Evolutionary conservation across 2,797 vertebrate genomes (phyloP).

Genomic region (Falco biarmicus): DNA sequence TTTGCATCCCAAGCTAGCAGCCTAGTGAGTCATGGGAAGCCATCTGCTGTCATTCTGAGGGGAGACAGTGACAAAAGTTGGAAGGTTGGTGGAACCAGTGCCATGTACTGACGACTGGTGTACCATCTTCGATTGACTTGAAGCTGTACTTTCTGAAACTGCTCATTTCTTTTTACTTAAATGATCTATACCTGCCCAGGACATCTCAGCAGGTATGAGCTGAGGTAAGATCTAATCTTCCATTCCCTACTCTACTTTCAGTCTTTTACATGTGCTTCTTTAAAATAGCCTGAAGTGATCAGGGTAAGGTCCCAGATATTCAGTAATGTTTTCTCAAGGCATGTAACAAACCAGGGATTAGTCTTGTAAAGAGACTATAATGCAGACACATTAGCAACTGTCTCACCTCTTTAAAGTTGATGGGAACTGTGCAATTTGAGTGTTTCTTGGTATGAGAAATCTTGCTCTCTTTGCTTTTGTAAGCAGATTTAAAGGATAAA

Average conservation of each 20-base stretch:
- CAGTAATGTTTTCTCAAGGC: not conserved
- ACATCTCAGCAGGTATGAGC: not conserved
- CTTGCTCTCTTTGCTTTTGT: not conserved
- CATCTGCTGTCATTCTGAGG: not conserved
- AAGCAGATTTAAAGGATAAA: not conserved
- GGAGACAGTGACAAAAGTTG: not conserved
- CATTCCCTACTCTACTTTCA: rapidly evolving
- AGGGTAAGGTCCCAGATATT: not conserved
- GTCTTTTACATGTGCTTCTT: not conserved
- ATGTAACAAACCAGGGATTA: not conserved
- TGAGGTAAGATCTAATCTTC: not conserved
- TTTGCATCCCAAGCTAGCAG: not conserved
- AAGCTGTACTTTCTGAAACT: not conserved
- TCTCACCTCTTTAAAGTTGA: not conserved
- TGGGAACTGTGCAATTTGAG: not conserved
- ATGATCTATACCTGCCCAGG: not conserved
- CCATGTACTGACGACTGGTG: not conserved
- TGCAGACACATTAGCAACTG: not conserved
- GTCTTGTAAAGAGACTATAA: not conserved
- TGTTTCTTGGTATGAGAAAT: not conserved
- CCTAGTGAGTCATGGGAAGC: not conserved
- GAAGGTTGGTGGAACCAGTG: not conserved
- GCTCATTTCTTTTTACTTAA: not conserved
- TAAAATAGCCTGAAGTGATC: not conserved
- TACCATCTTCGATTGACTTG: not conserved